These are phyloP conservation scores for Lasioglossum baleicum DNA, from an alignment of 1,140 invertebrate genomes.

Conservation along the genomic window DNA sequence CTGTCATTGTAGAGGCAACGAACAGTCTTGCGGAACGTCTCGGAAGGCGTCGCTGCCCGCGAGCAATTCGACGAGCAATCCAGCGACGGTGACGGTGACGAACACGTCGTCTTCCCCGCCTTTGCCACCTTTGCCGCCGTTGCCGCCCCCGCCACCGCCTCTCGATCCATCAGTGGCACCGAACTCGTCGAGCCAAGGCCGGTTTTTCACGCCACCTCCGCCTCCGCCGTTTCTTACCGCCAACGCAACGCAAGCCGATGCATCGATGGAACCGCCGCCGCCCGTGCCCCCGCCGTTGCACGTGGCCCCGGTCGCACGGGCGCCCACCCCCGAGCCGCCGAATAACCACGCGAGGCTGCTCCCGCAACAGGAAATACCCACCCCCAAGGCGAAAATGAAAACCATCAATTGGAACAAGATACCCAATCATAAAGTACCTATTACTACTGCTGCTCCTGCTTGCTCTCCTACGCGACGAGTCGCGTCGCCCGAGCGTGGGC, in stretches of 20 bases:
- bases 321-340: slow-evolving; percentile 73
- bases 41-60: slow-evolving; percentile 73
- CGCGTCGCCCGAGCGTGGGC: no score
- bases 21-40: slow-evolving; percentile 71
- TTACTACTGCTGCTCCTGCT: no score
- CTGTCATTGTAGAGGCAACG: slow-evolving; percentile 77
- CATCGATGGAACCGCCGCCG: slow-evolving; percentile 73
- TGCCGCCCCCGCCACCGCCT: slow-evolving; percentile 71
- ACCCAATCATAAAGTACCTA: slow-evolving; percentile 88
- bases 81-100: slow-evolving; percentile 17
- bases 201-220: slow-evolving; percentile 74
- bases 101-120: slow-evolving; percentile 21
- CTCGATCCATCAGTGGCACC: slow-evolving; percentile 68
- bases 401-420: slow-evolving; percentile 97
- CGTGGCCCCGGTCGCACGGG: slow-evolving; percentile 70
- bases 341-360: slow-evolving; percentile 80
- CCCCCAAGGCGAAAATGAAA: slow-evolving; percentile 95
- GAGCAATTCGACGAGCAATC: slow-evolving; percentile 43
- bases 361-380: slow-evolving; percentile 92
- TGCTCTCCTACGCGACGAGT: no score
- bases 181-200: slow-evolving; percentile 73
- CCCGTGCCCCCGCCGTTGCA: slow-evolving; percentile 74
- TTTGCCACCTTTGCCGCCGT: slow-evolving; percentile 77
- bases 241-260: slow-evolving; percentile 69
- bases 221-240: slow-evolving; percentile 75